phyloP scores from a whole-genome alignment of 2,888 invertebrate genomes.

The Agrotis ipsilon region DNA sequence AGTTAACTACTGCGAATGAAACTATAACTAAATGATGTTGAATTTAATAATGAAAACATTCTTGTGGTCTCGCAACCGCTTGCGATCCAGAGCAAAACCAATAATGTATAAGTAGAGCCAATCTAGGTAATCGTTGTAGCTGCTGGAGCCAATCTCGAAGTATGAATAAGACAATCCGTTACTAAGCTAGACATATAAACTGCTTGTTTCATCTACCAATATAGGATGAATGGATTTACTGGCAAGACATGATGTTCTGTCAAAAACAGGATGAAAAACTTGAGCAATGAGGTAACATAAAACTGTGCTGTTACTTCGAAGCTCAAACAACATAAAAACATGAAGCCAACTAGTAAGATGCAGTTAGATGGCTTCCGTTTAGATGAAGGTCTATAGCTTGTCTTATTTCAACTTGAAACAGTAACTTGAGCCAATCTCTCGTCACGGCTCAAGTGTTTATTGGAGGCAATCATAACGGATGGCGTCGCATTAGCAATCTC shows the following conservation, averaged over 20 bases:
- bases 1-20: conserved; percentile 1
- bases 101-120: conserved; percentile 24
- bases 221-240: neutral
- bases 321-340: neutral
- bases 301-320: neutral
- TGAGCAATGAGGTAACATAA: neutral
- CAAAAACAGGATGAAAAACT: neutral
- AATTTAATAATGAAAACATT: conserved; percentile 36
- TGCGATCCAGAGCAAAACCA: conserved; percentile 50
- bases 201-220: neutral
- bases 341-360: conserved; percentile 2
- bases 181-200: neutral
- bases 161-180: conserved; percentile 34
- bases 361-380: conserved; percentile 19
- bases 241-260: neutral
- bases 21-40: conserved; percentile 8
- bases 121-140: conserved; percentile 22
- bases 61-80: conserved; percentile 18
- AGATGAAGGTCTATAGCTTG: conserved; percentile 24
- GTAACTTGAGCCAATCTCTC: conserved; percentile 40
- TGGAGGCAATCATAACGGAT: conserved; percentile 65
- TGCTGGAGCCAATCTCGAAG: conserved; percentile 26
- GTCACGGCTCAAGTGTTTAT: conserved; percentile 55
- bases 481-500: conserved; percentile 65
- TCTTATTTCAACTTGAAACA: conserved; percentile 33